Evolutionary conservation across 2,797 vertebrate genomes (phyloP), one percentile per base, ranked within the genome.

Genomic region (Nannoperca obscura): DNA sequence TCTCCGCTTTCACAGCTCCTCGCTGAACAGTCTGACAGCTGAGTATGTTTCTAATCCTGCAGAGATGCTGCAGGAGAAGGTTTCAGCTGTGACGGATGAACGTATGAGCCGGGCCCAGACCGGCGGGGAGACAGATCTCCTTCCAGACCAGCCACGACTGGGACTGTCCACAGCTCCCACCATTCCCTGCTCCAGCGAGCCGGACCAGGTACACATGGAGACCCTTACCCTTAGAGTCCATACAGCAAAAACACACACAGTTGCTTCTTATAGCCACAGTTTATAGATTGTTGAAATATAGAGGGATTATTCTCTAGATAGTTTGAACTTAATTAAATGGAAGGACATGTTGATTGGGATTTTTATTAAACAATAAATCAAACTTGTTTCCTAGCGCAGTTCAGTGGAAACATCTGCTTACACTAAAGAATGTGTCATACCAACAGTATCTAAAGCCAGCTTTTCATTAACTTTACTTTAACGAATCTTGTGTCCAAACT

Each of bases 41-140:
- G 78, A 73, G 71, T 81, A 60, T 88, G 78, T 76, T 30, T 83
- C 42, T 86, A 71, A 89, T 86, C 74, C 90, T 81, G 84, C 95
- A 97, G 97, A 97, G 95, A 99, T 99, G 98, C 97, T 99, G 93
- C 98, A 99, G 95, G 98, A 99, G 91, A 99, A 98, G 93, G 95
- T 95, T 93, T 96, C 96, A 92, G 95, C 96, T 88, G 97, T 97
- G 93, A 95, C 95, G 74, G 97, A 98, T 89, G 97, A 97, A 91
- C 95, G 94, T 90, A 95, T 95, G 93, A 94, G 94, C 79, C 94
- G 92, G 91, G 93, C 93, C 90, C 96, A 95, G 83, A 90, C 93
- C 38, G 82, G 92, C 17, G 94, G 90, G 85, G 95, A 95, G 82
- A 92, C 94, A 13, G 96, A 97, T 82, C 92, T 93, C 71, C 88